Base-by-base conservation (phyloP, 2,888 invertebrate species). In the Trichacis sp. region DNA sequence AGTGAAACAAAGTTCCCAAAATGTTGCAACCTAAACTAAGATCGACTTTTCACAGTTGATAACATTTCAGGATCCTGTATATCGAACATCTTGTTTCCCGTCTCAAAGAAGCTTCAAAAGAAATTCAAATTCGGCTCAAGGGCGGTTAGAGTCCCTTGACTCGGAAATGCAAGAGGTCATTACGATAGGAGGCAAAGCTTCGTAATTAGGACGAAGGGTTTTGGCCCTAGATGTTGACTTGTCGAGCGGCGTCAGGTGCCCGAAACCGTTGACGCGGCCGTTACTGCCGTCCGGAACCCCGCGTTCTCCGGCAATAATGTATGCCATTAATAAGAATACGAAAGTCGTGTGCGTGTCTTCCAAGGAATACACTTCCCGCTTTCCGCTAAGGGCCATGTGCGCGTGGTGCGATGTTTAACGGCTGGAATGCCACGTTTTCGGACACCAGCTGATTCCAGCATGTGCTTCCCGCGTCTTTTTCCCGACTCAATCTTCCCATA, bases 211-310 rank as follows among this genome's bases (percentile, higher is more conserved):
- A 63, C 57, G 65, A 68, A 71, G 74, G 71, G 69, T 64, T 58
- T 53, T 36, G 60, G 50, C 65, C 63, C 52, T 46, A 57, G 59
- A 57, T 24, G 18, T 46, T 45, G 51, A 40, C 49, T 51, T 54
- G 63, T 33, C 19, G 73, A 76, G 80, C 73, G 75, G 76, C 80
- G 82, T 81, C 82, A 82, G 82, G 82, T 82, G 82, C 78, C 79
- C 62, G 71, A 72, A 73, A 79, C 82, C 82, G 82, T 82, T 82
- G 81, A 80, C 79, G 78, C 78, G 77, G 77, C 82, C 81, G 82
- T 82, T 82, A 78, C 77, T 66, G 65, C 43, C 66, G 73, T 66
- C 70, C 70, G 65, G 61, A 73, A 69, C 74, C 75, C 69, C 70
- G 70, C 59, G 58, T 58, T 64, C 62, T 49, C 59, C 64, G 49